Percentiles rank a stretch among this genome's conserved stretches.
Conservation (phyloP, 2,888 invertebrate genomes). For the Idaea aversata region DNA sequence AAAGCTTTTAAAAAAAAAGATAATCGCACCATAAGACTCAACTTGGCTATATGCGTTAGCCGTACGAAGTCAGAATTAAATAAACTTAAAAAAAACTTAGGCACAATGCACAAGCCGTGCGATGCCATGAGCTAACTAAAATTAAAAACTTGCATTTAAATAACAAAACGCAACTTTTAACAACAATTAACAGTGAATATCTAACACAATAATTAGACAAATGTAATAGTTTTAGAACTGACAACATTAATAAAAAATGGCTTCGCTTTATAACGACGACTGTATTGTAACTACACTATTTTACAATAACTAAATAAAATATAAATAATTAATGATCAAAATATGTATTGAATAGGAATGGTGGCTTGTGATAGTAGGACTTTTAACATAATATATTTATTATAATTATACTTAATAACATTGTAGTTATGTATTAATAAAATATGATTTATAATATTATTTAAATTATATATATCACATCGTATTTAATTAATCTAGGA, state of each 20-base stretch:
- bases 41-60: neutral
- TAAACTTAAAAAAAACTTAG: neutral
- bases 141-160: conserved; percentile 7
- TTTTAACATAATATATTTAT: conserved; percentile 41
- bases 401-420: conserved; percentile 27
- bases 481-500: conserved; percentile 6
- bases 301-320: conserved; percentile 42
- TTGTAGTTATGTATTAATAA: conserved; percentile 25
- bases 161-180: conserved; percentile 17
- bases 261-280: conserved; percentile 73
- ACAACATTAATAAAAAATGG: conserved; percentile 53
- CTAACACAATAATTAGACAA: conserved; percentile 34
- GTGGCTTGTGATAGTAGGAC: conserved; percentile 73
- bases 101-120: neutral
- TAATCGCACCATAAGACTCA: neutral
- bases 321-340: conserved; percentile 8
- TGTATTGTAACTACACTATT: conserved; percentile 49
- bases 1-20: no score
- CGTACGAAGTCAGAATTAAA: neutral
- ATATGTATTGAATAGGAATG: conserved; percentile 61
- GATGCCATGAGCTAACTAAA: conserved; percentile 16
- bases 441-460: conserved; percentile 27
- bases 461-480: conserved; percentile 16
- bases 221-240: conserved; percentile 55
- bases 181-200: conserved; percentile 43